phyloP scores from a whole-genome alignment of 2,113 vertebrate species.

The Tragelaphus scriptus region DNA sequence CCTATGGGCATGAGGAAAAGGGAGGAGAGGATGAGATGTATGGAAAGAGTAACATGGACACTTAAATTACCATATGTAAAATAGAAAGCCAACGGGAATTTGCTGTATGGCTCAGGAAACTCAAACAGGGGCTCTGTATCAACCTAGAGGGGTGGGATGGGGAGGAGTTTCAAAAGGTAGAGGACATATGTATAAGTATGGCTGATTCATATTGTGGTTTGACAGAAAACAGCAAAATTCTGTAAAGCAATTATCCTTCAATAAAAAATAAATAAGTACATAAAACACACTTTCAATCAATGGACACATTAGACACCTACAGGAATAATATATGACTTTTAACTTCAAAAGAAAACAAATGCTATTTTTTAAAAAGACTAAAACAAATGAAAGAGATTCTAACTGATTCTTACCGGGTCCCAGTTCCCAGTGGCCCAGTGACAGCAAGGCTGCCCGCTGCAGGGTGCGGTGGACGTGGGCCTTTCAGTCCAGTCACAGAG shows the following conservation, averaged over 20 bases:
- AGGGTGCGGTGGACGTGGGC: constrained; percentile 36
- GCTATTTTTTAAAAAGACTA: neutral
- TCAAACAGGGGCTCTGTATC: neutral
- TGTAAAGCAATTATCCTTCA: neutral
- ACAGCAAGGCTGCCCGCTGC: constrained; percentile 71
- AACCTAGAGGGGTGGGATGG: neutral
- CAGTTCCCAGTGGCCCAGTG: constrained; percentile 75
- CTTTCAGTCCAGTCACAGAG: constrained; percentile 71
- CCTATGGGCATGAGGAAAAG: neutral
- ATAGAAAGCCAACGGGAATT: neutral
- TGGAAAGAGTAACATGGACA: neutral
- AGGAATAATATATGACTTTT: neutral
- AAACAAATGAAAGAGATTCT: neutral
- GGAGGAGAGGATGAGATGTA: neutral
- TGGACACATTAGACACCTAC: neutral
- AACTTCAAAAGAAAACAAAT: neutral
- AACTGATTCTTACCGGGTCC: constrained; percentile 64
- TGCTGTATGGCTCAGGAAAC: neutral
- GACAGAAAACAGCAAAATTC: neutral
- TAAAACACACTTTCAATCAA: neutral
- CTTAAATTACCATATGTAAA: neutral
- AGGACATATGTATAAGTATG: neutral
- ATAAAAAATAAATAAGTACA: neutral
- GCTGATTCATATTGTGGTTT: neutral
- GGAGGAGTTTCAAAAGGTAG: neutral